These are phyloP conservation scores for Aphelenchoides fujianensis DNA, from an alignment of 1,140 invertebrate species.

Conservation along the genomic window DNA sequence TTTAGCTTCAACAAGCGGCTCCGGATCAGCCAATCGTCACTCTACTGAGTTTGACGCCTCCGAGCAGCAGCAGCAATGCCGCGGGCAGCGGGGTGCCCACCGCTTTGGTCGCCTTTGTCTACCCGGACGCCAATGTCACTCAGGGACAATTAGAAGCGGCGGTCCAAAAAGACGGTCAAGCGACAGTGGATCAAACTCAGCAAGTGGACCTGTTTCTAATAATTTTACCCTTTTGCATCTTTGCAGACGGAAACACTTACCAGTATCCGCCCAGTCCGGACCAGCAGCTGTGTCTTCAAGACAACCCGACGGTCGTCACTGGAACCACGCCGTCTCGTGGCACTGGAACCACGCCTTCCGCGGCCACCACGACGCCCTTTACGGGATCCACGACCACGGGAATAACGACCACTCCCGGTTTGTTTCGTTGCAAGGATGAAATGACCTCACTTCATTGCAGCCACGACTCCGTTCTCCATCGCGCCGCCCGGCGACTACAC, in stretches of 20 bases:
- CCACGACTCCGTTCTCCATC: background rate
- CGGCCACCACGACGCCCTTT: too few relatives aligned
- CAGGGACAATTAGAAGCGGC: background rate
- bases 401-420: background rate
- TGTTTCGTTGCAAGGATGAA: background rate
- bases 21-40: background rate
- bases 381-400: too few relatives aligned
- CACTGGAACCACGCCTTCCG: background rate
- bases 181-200: too few relatives aligned
- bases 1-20: constrained; percentile 3
- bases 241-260: background rate
- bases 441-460: background rate
- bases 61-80: background rate
- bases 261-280: background rate
- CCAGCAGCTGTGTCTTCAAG: background rate
- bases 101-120: constrained; percentile 5
- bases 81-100: background rate
- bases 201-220: too few relatives aligned
- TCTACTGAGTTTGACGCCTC: background rate
- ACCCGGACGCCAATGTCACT: background rate
- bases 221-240: too few relatives aligned
- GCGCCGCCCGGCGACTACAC: background rate
- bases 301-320: background rate
- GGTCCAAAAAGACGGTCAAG: background rate
- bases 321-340: background rate